Conservation (phyloP, 2,113 vertebrate genomes). For the Merops nubicus region DNA sequence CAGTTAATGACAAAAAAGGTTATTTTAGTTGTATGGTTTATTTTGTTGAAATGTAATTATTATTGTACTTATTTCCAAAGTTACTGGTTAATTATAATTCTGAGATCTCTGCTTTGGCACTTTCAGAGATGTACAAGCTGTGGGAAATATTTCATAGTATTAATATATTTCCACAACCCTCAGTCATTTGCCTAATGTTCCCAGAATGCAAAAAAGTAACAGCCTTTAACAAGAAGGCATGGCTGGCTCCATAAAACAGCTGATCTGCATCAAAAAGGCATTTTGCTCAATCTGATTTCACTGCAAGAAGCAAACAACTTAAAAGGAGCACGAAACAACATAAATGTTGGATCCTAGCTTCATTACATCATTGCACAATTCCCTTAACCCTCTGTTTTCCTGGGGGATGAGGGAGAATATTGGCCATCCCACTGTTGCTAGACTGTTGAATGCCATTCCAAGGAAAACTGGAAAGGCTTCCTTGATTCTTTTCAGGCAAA, state of each 20-base stretch:
- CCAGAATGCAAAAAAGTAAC: not conserved
- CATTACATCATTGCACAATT: not conserved
- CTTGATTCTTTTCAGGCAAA: not conserved
- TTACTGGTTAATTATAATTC: constrained; percentile 18
- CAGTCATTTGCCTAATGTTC: constrained; percentile 2
- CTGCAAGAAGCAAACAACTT: not conserved
- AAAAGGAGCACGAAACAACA: not conserved
- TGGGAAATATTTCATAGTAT: constrained; percentile 1
- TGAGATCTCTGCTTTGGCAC: not conserved
- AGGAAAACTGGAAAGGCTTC: not conserved
- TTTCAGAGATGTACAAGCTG: constrained; percentile 17
- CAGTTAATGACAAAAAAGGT: constrained; percentile 11
- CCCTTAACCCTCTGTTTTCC: not conserved
- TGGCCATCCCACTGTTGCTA: not conserved
- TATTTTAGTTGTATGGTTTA: constrained; percentile 2
- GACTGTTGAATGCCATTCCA: not conserved
- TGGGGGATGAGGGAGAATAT: not conserved
- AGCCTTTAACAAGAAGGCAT: not conserved
- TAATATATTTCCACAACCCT: not conserved
- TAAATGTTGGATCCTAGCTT: not conserved
- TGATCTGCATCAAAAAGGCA: not conserved
- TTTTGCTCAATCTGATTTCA: constrained; percentile 6
- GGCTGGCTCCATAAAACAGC: not conserved
- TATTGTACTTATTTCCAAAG: constrained; percentile 48
- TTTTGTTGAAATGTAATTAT: constrained; percentile 17